A percentile compares a stretch with the other conserved stretches of the same genome.
These are phyloP conservation scores for Brotogeris chrysoptera DNA, from an alignment of 2,797 vertebrate species.

Conservation along the genomic window DNA sequence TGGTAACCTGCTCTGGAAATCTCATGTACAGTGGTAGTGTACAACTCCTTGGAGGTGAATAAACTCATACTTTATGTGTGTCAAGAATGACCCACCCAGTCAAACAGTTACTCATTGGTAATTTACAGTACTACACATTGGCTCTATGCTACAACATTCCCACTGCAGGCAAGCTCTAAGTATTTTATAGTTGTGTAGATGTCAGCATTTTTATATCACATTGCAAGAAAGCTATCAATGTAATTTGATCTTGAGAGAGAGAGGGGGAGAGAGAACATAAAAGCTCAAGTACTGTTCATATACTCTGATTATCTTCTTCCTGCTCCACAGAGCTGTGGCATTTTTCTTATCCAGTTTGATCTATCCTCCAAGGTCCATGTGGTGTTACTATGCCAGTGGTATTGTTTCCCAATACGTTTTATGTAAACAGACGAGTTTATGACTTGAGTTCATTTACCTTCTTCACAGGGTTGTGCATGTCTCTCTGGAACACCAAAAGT, in stretches of 20 bases:
- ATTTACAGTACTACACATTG: neutral
- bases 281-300: neutral
- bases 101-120: neutral
- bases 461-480: neutral
- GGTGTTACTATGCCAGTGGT: neutral
- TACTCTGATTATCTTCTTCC: conserved; percentile 20
- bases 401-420: neutral
- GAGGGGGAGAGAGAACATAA: neutral
- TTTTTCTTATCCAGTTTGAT: conserved; percentile 16
- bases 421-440: neutral
- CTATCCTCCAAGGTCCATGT: conserved; percentile 36
- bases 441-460: conserved; percentile 31
- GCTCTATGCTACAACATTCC: neutral
- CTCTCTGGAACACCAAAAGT: neutral
- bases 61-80: neutral
- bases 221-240: neutral
- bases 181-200: neutral
- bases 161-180: neutral
- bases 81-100: neutral
- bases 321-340: neutral
- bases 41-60: neutral
- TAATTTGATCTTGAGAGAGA: neutral
- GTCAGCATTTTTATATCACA: conserved; percentile 25
- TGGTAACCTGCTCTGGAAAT: neutral
- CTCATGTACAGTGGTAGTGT: accelerated